Percentiles rank a stretch among this genome's conserved stretches.
Conservation (phyloP, 2,113 vertebrate species). For the Paralichthys olivaceus region DNA sequence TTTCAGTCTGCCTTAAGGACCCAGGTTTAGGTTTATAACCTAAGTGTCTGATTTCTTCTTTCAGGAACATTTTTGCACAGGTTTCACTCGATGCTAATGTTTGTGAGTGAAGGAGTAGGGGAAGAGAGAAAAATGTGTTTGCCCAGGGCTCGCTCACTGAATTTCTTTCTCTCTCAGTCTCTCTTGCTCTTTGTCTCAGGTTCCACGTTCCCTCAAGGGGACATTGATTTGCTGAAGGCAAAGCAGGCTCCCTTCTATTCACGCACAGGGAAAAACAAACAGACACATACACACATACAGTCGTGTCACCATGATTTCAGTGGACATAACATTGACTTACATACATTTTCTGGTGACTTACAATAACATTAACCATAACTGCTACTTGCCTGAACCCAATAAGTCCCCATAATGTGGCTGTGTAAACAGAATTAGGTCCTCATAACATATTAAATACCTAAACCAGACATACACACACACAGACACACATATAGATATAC, state of each 20-base stretch:
- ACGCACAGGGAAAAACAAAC: not conserved
- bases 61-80: conserved; percentile 33
- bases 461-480: not conserved
- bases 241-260: conserved; percentile 36
- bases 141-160: conserved; percentile 59
- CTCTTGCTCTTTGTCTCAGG: conserved; percentile 64
- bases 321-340: not conserved
- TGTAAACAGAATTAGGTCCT: not conserved
- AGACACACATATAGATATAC: not conserved
- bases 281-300: not conserved
- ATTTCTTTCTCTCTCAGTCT: conserved; percentile 50
- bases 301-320: not conserved
- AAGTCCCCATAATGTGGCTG: not conserved
- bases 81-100: conserved; percentile 10
- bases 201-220: conserved; percentile 69
- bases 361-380: too few species aligned
- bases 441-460: not conserved
- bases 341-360: not conserved
- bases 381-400: not conserved
- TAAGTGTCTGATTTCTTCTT: conserved; percentile 9
- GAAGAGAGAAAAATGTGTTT: conserved; percentile 54
- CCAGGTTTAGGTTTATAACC: too few species aligned
- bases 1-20: not conserved
- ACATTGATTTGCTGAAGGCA: conserved; percentile 76
- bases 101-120: conserved; percentile 27